Base-by-base conservation (phyloP, 2,797 vertebrate genomes). In the Tapirus indicus region DNA sequence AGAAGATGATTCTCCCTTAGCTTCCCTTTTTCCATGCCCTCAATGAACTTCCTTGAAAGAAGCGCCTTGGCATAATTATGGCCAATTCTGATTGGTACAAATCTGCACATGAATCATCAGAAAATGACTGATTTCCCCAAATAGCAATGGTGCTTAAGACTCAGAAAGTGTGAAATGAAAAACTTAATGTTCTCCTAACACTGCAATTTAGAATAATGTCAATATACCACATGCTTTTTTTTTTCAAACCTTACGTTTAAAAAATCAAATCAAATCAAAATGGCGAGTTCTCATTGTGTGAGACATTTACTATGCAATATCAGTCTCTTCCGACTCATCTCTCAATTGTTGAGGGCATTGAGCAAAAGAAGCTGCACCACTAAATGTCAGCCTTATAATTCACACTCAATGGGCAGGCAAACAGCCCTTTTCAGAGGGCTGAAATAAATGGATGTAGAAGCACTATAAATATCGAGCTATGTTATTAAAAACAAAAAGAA, bases 351-450 rank as follows among this genome's bases (percentile, higher is more conserved):
- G 90, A 80, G 62, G 69, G 80, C 71, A 78, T 58, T 20, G n/a
- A 92, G 89, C 66, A 66, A 91, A 88, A 91, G 80, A 79, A 64
- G 38, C 64, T 21, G 20, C 4, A 8, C 90, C 64, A 86, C 56
- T 94, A 97, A 98, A 98, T 96, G 93, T 92, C 97, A 98, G 82
- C 14, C 29, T 80, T 62, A 25, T 97, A 97, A 98, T 83, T 96
- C 96, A 98, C 94, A 97, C 80, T 75, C 74, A 14, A 3, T 85
- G 35, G 71, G 17, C 92, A 88, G 77, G 93, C 71, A 72, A 96
- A 96, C 27, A 71, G 87, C 25, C 78, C 74, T 93, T 11, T 92
- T 66, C 84, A 41, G 0, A 54, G 47, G 12, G n/a, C 86, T 96
- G 35, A 29, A 89, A 85, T 47, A 72, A 86, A 38, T 92, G 27